phyloP scores from a whole-genome alignment of 2,888 invertebrate genomes.

The Tetragonisca angustula region DNA sequence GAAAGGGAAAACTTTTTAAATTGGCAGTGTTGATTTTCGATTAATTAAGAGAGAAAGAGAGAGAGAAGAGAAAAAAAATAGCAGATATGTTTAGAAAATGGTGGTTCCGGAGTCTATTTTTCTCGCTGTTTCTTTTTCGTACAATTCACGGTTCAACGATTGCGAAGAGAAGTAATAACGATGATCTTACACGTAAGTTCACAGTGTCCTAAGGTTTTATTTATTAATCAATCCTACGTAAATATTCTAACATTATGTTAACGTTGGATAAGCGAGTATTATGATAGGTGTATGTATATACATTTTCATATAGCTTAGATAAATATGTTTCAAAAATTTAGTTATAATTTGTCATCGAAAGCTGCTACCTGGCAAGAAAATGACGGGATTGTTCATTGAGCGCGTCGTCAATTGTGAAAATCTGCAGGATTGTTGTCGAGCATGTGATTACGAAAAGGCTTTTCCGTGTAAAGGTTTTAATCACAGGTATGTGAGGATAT shows the following conservation, averaged over 20 bases:
- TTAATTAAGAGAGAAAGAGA: neutral
- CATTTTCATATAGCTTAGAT: neutral
- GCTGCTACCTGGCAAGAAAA: slow-evolving; percentile 90
- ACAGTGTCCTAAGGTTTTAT: neutral
- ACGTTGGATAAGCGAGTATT: neutral
- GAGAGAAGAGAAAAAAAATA: neutral
- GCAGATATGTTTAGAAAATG: slow-evolving; percentile 23
- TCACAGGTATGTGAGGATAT: slow-evolving; percentile 86
- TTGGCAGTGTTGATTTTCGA: neutral
- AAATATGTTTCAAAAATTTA: slow-evolving; percentile 29
- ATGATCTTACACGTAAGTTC: slow-evolving; percentile 49
- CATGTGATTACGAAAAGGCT: slow-evolving; percentile 90
- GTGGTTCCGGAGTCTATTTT: slow-evolving; percentile 6
- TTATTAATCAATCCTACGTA: neutral
- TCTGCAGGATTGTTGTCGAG: slow-evolving; percentile 90
- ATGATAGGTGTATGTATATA: neutral
- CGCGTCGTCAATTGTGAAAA: slow-evolving; percentile 89
- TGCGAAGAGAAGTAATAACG: slow-evolving; percentile 1
- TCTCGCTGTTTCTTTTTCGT: neutral
- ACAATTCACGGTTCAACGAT: slow-evolving; percentile 23
- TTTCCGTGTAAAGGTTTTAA: slow-evolving; percentile 94
- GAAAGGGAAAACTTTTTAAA: neutral
- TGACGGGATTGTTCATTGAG: slow-evolving; percentile 89
- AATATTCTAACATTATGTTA: neutral
- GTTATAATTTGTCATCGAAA: slow-evolving; percentile 91